phyloP scores from a whole-genome alignment of 2,797 vertebrate genomes.

The Astyanax mexicanus region DNA sequence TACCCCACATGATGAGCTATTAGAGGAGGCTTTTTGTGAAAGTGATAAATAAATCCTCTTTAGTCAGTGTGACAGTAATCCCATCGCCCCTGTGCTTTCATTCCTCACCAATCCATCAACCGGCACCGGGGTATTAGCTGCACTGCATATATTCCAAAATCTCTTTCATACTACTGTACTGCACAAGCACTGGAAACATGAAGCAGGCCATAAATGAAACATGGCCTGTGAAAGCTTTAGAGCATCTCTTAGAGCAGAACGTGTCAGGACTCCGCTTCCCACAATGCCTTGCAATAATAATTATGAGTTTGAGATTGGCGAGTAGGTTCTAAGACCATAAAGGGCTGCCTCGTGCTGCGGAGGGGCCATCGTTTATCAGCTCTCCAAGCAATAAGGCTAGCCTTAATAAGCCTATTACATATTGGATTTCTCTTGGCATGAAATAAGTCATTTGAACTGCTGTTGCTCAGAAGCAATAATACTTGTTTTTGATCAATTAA shows the following conservation, averaged over 20 bases:
- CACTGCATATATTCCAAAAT: slow-evolving; percentile 60
- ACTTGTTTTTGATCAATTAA: slow-evolving; percentile 65
- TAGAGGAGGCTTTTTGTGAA: slow-evolving; percentile 62
- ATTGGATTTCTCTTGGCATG: slow-evolving; percentile 52
- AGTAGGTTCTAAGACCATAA: slow-evolving; percentile 51
- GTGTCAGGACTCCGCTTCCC: slow-evolving; percentile 50
- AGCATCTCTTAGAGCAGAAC: slow-evolving; percentile 56
- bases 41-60: slow-evolving; percentile 75
- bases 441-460: slow-evolving; percentile 58
- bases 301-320: slow-evolving; percentile 56
- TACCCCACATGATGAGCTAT: slow-evolving; percentile 61
- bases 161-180: slow-evolving; percentile 45
- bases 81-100: slow-evolving; percentile 57
- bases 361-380: slow-evolving; percentile 57
- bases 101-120: slow-evolving; percentile 63
- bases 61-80: slow-evolving; percentile 71
- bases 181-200: slow-evolving; percentile 58
- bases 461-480: slow-evolving; percentile 55
- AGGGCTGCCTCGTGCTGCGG: slow-evolving; percentile 50
- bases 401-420: slow-evolving; percentile 62
- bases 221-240: slow-evolving; percentile 55
- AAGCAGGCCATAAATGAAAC: slow-evolving; percentile 56
- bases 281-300: slow-evolving; percentile 60
- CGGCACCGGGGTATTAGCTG: slow-evolving; percentile 48
- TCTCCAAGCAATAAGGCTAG: slow-evolving; percentile 52